Evolutionary conservation across 2,113 vertebrate genomes (phyloP), one percentile per base, ranked within the genome.

Genomic region (Dasypus novemcinctus): DNA sequence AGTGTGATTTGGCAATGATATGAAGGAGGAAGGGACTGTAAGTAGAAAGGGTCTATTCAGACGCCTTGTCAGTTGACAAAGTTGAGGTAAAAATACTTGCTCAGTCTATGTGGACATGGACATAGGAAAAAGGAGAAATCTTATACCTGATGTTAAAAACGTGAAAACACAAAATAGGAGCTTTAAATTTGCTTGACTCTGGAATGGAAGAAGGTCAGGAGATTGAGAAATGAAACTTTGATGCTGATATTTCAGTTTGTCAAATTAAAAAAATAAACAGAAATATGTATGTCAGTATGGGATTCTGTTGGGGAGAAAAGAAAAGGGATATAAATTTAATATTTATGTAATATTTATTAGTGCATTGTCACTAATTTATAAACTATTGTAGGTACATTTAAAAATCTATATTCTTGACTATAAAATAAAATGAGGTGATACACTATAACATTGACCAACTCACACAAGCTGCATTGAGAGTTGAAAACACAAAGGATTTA

Each of bases 161-260:
- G 36, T 29, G 59, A 71, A 9, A 66, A 57, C 5, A 74, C 4
- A 66, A 54, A 27, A 33, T 14, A 75, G 41, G 78, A 74, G 84
- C 17, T n/a, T 64, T 49, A 68, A 57, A 38, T 41, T 21, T 63
- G 11, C 10, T 31, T 41, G 8, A n/a, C 13, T 49, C 3, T 68
- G 8, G 11, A 71, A 8, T 20, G 7, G 36, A 41, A 20, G 7
- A 43, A 91, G 12, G 18, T 13, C 36, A 64, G 7, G 14, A 17
- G 11, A 12, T 15, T 59, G 31, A 4, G 23, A 86, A 52, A 59
- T 63, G 5, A 61, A 18, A 80, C 27, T 91, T 88, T 75, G 15
- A 61, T 63, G 27, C 41, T 64, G 15, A 63, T 94, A 80, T 71
- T 85, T 97, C 63, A 88, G 29, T 71, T 89, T 85, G 14, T 36